Conservation (phyloP, 2,113 vertebrate genomes). For the Sakesphorus luctuosus region DNA sequence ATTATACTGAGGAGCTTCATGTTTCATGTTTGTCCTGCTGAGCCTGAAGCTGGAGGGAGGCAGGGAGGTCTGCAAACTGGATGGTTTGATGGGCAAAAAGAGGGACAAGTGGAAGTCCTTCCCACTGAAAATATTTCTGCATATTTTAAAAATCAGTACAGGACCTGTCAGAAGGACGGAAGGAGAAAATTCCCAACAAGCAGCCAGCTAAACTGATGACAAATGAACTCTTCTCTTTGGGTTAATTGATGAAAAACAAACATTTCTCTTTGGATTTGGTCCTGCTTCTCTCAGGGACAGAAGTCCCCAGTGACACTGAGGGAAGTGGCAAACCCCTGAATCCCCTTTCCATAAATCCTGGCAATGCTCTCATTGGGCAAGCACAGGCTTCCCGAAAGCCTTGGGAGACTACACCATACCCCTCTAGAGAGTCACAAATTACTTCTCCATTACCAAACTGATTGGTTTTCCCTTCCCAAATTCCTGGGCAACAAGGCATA, state of each 20-base stretch:
- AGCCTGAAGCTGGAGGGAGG: not conserved
- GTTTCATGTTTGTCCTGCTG: rapidly evolving
- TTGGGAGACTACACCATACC: not conserved
- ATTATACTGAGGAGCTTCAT: rapidly evolving
- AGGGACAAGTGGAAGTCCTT: not conserved
- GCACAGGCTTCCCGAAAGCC: not conserved
- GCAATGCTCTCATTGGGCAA: not conserved
- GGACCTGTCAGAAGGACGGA: not conserved
- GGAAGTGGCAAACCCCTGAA: not conserved
- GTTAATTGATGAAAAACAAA: not conserved
- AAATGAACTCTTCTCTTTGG: not conserved
- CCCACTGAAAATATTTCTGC: not conserved
- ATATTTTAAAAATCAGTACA: not conserved
- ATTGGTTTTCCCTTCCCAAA: not conserved
- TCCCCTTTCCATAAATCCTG: not conserved
- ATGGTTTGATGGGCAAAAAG: not conserved
- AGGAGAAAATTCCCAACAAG: not conserved
- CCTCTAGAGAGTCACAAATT: not conserved
- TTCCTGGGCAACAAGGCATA: not conserved
- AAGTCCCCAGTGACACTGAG: not conserved
- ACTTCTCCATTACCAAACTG: not conserved
- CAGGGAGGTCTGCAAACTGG: not conserved
- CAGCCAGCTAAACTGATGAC: not conserved
- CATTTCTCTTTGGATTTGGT: not conserved
- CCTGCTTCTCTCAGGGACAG: not conserved